A percentile compares a stretch with the other conserved stretches of the same genome.
Evolutionary conservation across 1,140 invertebrate species (phyloP).

Genomic region (Dreissena polymorpha): DNA sequence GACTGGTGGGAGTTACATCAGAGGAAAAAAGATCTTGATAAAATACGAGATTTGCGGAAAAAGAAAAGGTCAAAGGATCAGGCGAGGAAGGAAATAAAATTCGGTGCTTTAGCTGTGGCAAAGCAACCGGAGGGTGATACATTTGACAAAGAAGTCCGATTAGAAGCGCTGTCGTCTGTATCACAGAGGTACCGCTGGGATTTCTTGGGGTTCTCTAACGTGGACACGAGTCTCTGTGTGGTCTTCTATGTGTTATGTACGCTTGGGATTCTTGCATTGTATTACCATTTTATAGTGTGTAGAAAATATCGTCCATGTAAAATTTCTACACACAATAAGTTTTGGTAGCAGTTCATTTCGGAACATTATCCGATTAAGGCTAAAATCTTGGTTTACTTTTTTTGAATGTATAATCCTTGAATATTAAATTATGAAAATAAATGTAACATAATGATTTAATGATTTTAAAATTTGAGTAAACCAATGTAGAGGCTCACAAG

Average conservation of each 20-base stretch:
- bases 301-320: constrained; percentile 54
- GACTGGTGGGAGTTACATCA: constrained; percentile 75
- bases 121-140: background rate
- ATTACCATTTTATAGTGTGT: constrained; percentile 81
- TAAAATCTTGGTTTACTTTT: no score
- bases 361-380: no score
- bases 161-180: background rate
- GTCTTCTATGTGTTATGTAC: constrained; percentile 87
- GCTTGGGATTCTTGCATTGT: constrained; percentile 86
- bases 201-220: constrained; percentile 69
- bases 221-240: constrained; percentile 89
- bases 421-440: no score
- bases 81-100: constrained; percentile 9
- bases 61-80: constrained; percentile 49
- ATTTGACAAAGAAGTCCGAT: background rate
- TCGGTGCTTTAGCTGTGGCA: background rate
- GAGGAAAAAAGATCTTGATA: constrained; percentile 66
- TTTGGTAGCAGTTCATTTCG: background rate
- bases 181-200: background rate
- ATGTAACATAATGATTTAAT: no score
- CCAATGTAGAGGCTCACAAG: no score
- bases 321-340: no score
- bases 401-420: no score
- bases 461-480: no score
- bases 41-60: constrained; percentile 60